A percentile compares a stretch with the other conserved stretches of the same genome.
Conservation (phyloP, 2,797 vertebrate genomes). For the Pagetopsis macropterus region DNA sequence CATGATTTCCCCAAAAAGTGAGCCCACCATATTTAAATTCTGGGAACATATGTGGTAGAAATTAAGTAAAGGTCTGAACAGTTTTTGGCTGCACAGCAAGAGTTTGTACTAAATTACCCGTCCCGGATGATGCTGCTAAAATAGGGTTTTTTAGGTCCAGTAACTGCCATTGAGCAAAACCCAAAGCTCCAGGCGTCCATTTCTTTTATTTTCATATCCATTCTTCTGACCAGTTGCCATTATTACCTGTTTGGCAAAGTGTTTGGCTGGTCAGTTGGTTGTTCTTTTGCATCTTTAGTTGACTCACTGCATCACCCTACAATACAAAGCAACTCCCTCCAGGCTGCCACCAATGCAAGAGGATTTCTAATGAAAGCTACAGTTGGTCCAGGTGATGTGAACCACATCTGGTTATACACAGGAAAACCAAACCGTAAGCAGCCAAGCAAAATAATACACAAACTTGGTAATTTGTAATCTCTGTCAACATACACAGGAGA, state of each 20-base stretch:
- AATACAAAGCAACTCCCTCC: constrained; percentile 16
- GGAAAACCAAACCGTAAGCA: constrained; percentile 47
- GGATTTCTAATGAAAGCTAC: constrained; percentile 28
- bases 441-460: constrained; percentile 62
- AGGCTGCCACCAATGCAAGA: constrained; percentile 2
- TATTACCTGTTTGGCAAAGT: background rate
- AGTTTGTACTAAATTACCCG: background rate
- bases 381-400: constrained; percentile 27
- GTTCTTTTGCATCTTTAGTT: background rate
- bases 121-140: background rate
- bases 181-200: background rate
- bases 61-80: background rate
- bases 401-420: constrained; percentile 43
- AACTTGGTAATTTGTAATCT: constrained; percentile 56
- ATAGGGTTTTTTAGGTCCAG: background rate
- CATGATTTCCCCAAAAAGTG: background rate
- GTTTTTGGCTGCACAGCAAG: background rate
- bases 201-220: background rate
- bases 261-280: background rate
- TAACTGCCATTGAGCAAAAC: background rate
- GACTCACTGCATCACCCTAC: constrained; percentile 1
- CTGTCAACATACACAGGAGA: constrained; percentile 46
- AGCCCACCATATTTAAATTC: background rate
- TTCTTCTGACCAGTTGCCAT: background rate
- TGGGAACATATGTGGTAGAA: no score